Conservation (phyloP, 23 tunicate genomes). For the Styela clava region DNA sequence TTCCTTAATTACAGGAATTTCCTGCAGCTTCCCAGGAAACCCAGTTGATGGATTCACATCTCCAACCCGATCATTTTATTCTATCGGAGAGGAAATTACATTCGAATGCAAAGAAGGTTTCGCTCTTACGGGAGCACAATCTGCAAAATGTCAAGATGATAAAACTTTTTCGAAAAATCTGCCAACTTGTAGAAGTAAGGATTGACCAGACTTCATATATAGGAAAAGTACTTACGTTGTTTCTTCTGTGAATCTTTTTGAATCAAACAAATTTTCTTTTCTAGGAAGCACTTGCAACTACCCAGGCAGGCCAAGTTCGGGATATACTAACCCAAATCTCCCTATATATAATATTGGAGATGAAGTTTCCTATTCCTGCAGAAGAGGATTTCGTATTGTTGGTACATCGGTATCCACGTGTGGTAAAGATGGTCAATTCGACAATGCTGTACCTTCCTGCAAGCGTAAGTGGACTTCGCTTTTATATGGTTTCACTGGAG, state of each 20-base stretch:
- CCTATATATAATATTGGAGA: constrained; percentile 20
- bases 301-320: constrained; percentile 21
- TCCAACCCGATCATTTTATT: constrained; percentile 21
- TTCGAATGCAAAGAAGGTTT: constrained; percentile 32
- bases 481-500: too few species aligned
- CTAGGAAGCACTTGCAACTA: constrained; percentile 11
- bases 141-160: constrained; percentile 6
- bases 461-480: constrained; percentile 21
- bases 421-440: constrained; percentile 20
- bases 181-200: constrained; percentile 32
- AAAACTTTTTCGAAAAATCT: constrained; percentile 15
- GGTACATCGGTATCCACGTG: constrained; percentile 16
- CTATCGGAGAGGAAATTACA: constrained; percentile 21
- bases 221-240: not conserved
- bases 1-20: constrained; percentile 16
- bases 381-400: constrained; percentile 19
- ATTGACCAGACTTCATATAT: too few species aligned
- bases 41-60: constrained; percentile 24
- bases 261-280: not conserved
- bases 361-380: constrained; percentile 19
- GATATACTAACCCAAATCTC: constrained; percentile 13
- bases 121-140: constrained; percentile 28
- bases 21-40: constrained; percentile 24
- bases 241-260: not conserved
- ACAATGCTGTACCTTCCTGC: constrained; percentile 23